Base-by-base conservation (phyloP, 1,140 invertebrate species). In the Zaprionus tsacasi region DNA sequence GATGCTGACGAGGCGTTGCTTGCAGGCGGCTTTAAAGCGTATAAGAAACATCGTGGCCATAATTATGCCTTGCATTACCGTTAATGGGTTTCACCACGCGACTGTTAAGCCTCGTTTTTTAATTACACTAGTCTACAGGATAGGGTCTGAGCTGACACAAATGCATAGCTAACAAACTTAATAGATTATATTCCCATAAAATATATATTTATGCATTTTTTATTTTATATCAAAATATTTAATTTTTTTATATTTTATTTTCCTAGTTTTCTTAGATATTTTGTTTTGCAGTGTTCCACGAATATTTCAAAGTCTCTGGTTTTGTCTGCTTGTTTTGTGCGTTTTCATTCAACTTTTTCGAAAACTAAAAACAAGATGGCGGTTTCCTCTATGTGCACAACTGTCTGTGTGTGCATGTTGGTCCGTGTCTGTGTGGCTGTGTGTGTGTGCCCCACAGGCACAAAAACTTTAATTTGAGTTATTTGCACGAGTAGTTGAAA, bases 391-490 rank as follows among this genome's bases (percentile, higher is more conserved):
- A 17, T 65, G 35, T 25, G 17, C 38, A n/a, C 45, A 7, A 55
- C 40, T 56, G 35, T 59, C 43, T 21, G 3, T 66, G 55, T 52
- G 12, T 60, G 12, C 27, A 21, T 27, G 54, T 36, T 35, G 35
- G n/a, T 8, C 15, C 43, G 33, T 74, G 15, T 77, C 58, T 63
- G 36, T 33, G 6, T 70, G 48, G 50, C 38, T 63, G 54, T 72
- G 40, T 76, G 70, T 69, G 35, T 54, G n/a, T 55, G 64, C 79
- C 82, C 76, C 70, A 70, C 70, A 87, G 82, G 79, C 79, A 77
- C 70, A 77, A 76, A 87, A 87, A 87, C 82, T 87, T 87, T 79
- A 87, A 87, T 87, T 87, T 87, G 76, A 87, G 82, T 76, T 86
- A 82, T 86, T 86, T 87, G 76, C 83, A 75, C 70, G 70, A 78